A percentile compares a stretch with the other conserved stretches of the same genome.
Evolutionary conservation across 37 sponge, comb jelly and placozoan genomes (phyloP).

Genomic region (Aplysina aerophoba): DNA sequence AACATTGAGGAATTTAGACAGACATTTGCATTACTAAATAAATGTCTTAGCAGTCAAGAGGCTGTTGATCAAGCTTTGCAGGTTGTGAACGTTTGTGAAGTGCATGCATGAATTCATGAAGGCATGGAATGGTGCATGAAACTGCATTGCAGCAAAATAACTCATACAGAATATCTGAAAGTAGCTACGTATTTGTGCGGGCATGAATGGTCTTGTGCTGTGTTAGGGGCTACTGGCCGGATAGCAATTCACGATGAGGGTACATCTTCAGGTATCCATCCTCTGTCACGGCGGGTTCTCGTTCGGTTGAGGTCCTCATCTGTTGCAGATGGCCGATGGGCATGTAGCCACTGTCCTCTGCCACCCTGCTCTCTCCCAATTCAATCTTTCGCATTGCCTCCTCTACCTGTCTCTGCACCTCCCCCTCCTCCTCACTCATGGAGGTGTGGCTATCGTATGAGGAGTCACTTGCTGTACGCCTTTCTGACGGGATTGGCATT

Average conservation of each 20-base stretch:
- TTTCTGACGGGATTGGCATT: neutral
- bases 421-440: neutral
- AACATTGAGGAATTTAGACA: neutral
- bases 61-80: no score
- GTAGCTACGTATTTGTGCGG: no score
- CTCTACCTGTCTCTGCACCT: slow-evolving; percentile 14
- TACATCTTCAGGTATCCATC: slow-evolving; percentile 16
- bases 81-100: no score
- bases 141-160: no score
- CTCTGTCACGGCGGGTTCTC: neutral
- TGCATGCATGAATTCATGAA: no score
- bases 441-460: neutral
- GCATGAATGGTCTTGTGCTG: no score
- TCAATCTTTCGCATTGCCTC: neutral
- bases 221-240: no score
- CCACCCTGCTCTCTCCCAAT: neutral
- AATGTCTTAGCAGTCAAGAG: no score
- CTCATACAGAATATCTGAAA: no score
- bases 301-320: slow-evolving; percentile 8
- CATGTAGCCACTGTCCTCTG: slow-evolving; percentile 22
- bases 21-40: no score
- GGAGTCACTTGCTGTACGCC: neutral
- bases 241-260: neutral
- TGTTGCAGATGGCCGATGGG: neutral
- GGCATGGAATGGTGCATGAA: no score